A percentile compares a stretch with the other conserved stretches of the same genome.
phyloP scores from a whole-genome alignment of 2,113 vertebrate species.

The Epinephelus cyanopodus region DNA sequence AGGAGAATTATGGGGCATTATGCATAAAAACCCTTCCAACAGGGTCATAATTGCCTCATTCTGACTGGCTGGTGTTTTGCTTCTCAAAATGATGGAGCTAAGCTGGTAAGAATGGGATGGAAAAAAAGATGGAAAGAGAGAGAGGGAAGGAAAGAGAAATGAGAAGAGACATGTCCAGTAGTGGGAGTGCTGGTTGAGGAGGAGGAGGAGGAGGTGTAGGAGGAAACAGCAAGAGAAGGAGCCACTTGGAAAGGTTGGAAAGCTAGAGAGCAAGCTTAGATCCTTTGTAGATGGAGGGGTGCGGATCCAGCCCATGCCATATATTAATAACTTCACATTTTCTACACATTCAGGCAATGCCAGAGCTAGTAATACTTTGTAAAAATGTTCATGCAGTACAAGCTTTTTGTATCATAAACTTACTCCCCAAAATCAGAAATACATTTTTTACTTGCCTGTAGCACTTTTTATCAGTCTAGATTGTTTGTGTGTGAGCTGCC shows the following conservation, averaged over 20 bases:
- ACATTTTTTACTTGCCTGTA: no score
- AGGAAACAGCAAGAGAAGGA: neutral
- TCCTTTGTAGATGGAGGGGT: neutral
- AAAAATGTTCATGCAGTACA: neutral
- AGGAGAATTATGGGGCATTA: constrained; percentile 65
- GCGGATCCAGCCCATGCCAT: neutral
- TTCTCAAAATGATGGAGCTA: constrained; percentile 49
- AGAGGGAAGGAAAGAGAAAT: neutral
- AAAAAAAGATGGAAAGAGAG: neutral
- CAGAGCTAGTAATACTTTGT: neutral
- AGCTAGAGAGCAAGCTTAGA: neutral
- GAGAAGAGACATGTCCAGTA: neutral
- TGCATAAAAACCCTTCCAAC: constrained; percentile 66
- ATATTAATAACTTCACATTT: neutral
- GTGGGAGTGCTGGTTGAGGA: constrained; percentile 1
- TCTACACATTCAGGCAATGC: neutral
- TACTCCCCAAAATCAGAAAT: no score
- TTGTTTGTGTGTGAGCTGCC: no score
- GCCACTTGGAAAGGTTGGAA: neutral
- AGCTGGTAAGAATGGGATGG: constrained; percentile 8
- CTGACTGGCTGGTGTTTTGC: constrained; percentile 56
- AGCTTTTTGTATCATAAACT: neutral
- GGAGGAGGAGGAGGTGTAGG: neutral
- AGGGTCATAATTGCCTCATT: constrained; percentile 65
- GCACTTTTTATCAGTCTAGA: no score